These are phyloP conservation scores for Drosophila niveifrons DNA, from an alignment of 2,888 invertebrate species.

Conservation along the genomic window DNA sequence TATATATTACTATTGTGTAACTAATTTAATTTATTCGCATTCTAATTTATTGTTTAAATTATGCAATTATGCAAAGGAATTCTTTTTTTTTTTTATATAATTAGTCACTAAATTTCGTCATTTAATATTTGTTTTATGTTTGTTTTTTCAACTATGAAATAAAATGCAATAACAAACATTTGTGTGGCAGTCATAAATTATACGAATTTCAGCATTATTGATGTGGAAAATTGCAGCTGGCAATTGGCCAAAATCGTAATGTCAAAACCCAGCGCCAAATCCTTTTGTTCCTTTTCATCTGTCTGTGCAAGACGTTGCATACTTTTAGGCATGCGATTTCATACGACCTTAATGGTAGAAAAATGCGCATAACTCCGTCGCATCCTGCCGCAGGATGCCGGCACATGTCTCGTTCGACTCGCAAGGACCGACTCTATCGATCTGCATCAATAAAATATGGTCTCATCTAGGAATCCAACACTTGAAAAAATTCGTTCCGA, in stretches of 20 bases:
- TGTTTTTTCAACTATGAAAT: conserved; percentile 45
- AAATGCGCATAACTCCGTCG: background rate
- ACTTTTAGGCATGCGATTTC: too few relatives aligned
- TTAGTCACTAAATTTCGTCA: conserved; percentile 17
- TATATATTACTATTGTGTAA: conserved; percentile 8
- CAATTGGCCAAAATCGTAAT: too few relatives aligned
- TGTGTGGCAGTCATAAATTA: too few relatives aligned
- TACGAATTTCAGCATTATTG: too few relatives aligned
- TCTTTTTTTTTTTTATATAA: conserved; percentile 22
- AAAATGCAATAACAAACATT: conserved; percentile 36
- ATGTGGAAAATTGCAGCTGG: too few relatives aligned
- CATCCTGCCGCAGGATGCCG: background rate
- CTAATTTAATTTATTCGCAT: conserved; percentile 26
- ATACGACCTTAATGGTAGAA: too few relatives aligned
- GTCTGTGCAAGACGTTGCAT: too few relatives aligned
- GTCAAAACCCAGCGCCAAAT: too few relatives aligned
- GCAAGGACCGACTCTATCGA: background rate
- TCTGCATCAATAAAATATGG: background rate
- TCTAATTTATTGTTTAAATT: conserved; percentile 13
- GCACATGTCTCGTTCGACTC: background rate
- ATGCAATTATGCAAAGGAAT: conserved; percentile 6
- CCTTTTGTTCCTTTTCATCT: too few relatives aligned
- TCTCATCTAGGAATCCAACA: background rate
- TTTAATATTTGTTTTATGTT: conserved; percentile 51
- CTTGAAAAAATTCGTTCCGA: background rate